Base-by-base conservation (phyloP, 2,888 invertebrate species). In the Mimachlamys varia region DNA sequence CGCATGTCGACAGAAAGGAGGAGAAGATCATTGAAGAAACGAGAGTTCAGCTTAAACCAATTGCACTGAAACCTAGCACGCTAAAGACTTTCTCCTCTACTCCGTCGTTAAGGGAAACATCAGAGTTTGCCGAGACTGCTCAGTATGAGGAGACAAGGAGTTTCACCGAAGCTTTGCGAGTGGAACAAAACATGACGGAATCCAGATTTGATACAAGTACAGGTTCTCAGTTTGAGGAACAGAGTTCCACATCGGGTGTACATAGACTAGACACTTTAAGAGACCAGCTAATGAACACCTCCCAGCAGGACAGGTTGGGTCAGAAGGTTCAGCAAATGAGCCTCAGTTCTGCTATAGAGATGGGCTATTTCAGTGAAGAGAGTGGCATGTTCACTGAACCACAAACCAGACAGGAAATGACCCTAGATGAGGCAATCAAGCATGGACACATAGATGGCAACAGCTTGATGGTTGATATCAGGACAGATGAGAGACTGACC, bases 191-290 rank as follows among this genome's bases (percentile, higher is more conserved):
- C 33, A 76, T 76, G 76, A 22, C 62, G 17, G 62, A 62, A 62
- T 76, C 76, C 17, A 76, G 76, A 76, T 27, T 76, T 27, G 33
- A 76, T 12, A 76, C 33, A 33, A 5, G 15, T 76, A 76, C 76
- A 76, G 76, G 33, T 33, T 76, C 76, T 76, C 76, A 19, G n/a
- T 95, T 93, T 89, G 95, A 94, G 27, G 97, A 97, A 94, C 97
- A 97, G 19, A 95, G 98, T 91, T 98, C 98, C 93, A 98, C 98
- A 89, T 98, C 98, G 95, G 97, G 97, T 97, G 98, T 97, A 97
- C 98, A 98, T 53, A 98, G 99, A 94, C 98, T 98, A 95, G 98
- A 99, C 97, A 99, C 99, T 49, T 98, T 98, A 19, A 97, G 98
- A 89, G 93, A 94, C 89, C 94, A 95, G 91, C 90, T 95, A 4